These are phyloP conservation scores for Emys orbicularis DNA, from an alignment of 2,797 vertebrate species.

Conservation along the genomic window DNA sequence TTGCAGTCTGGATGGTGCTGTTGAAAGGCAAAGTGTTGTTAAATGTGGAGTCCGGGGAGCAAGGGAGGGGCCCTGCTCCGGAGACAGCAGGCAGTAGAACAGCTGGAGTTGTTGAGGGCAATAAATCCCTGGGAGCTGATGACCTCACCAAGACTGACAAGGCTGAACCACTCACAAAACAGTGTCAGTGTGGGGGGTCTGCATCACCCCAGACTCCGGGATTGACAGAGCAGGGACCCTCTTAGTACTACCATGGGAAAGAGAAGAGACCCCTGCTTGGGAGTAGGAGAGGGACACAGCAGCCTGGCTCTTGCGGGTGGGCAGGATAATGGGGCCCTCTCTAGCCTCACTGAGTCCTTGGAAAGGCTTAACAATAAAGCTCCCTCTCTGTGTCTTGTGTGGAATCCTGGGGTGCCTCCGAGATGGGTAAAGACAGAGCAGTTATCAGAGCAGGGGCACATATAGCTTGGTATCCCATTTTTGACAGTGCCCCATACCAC, in stretches of 20 bases:
- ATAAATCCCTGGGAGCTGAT: neutral
- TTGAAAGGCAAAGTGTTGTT: neutral
- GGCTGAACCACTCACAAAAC: neutral
- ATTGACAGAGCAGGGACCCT: neutral
- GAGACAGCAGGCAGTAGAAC: neutral
- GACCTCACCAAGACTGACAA: neutral
- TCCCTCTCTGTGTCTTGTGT: neutral
- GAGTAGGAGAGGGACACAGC: too few relatives aligned
- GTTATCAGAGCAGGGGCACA: neutral
- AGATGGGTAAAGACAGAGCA: neutral
- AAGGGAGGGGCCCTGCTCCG: neutral
- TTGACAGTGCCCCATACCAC: neutral
- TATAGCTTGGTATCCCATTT: neutral
- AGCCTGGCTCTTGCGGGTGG: accelerated
- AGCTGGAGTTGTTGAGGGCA: neutral
- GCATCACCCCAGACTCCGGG: neutral
- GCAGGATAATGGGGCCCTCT: neutral
- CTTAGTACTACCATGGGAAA: neutral
- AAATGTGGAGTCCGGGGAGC: neutral
- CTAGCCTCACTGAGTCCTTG: neutral
- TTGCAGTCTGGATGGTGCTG: neutral
- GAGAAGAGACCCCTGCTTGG: too few relatives aligned
- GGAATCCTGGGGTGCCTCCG: neutral
- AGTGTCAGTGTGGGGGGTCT: neutral
- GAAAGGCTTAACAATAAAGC: neutral